Conservation (phyloP, 2,888 invertebrate genomes). For the Pherbina coryleti region DNA sequence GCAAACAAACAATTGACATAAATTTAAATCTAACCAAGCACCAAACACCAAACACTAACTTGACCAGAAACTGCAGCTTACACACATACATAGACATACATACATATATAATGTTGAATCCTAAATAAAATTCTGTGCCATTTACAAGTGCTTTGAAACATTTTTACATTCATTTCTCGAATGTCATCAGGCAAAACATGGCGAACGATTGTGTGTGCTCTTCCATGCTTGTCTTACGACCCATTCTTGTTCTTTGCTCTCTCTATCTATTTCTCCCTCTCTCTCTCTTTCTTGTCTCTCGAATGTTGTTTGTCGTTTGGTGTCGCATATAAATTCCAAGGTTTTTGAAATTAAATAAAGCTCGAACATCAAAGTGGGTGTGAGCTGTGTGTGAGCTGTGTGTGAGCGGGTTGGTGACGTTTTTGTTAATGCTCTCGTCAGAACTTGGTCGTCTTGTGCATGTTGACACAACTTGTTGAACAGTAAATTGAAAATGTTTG, state of each 20-base stretch:
- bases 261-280: background rate
- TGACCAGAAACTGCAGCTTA: conserved; percentile 40
- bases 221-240: background rate
- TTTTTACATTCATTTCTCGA: conserved; percentile 13
- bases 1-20: conserved; percentile 55
- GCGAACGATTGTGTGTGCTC: background rate
- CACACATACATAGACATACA: background rate
- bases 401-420: background rate
- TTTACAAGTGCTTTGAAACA: background rate
- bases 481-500: conserved; percentile 30
- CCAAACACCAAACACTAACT: conserved; percentile 53
- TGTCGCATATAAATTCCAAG: background rate
- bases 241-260: background rate
- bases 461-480: conserved; percentile 26
- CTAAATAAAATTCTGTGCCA: background rate
- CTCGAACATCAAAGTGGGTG: background rate
- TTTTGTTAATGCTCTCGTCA: background rate
- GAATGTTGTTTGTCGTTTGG: background rate
- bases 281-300: background rate
- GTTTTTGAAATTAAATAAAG: conserved; percentile 1
- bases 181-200: background rate
- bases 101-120: background rate
- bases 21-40: conserved; percentile 61
- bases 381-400: background rate
- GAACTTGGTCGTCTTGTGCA: background rate